Percentiles rank a stretch among this genome's conserved stretches.
phyloP scores from a whole-genome alignment of 2,113 vertebrate species.

The Chauna torquata region DNA sequence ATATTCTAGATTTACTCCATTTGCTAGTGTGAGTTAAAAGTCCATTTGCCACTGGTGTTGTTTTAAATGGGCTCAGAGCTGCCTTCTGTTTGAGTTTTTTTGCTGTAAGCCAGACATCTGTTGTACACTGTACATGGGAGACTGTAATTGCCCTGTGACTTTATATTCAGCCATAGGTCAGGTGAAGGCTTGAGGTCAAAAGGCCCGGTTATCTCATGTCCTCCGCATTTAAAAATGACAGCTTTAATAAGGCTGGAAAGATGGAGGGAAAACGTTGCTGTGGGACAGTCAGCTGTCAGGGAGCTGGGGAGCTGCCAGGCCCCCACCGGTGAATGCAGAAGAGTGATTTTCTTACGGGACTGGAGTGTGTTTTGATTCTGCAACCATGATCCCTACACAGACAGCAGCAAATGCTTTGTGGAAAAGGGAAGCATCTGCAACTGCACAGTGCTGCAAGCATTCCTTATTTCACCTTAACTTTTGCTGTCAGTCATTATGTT shows the following conservation, averaged over 20 bases:
- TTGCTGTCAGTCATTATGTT: neutral
- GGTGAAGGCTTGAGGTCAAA: neutral
- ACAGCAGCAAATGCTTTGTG: rapidly evolving
- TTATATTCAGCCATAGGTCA: neutral
- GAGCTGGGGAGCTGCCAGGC: neutral
- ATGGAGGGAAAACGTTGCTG: neutral
- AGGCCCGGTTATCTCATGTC: neutral
- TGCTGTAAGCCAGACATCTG: neutral
- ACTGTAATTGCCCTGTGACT: rapidly evolving
- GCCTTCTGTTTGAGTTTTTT: neutral
- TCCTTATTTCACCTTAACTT: rapidly evolving
- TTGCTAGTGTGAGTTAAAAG: neutral
- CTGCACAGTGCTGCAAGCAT: neutral
- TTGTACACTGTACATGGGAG: rapidly evolving
- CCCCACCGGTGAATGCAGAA: neutral
- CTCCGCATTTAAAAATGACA: neutral
- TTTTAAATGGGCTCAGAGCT: neutral
- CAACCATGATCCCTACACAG: neutral
- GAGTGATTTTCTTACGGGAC: neutral
- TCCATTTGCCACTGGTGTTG: neutral
- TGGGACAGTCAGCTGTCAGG: neutral
- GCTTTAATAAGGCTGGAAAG: neutral
- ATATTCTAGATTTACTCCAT: neutral
- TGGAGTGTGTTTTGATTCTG: neutral
- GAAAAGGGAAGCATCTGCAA: neutral